A percentile compares a stretch with the other conserved stretches of the same genome.
Conservation (phyloP, 2,888 invertebrate genomes). For the Notodonta dromedarius region DNA sequence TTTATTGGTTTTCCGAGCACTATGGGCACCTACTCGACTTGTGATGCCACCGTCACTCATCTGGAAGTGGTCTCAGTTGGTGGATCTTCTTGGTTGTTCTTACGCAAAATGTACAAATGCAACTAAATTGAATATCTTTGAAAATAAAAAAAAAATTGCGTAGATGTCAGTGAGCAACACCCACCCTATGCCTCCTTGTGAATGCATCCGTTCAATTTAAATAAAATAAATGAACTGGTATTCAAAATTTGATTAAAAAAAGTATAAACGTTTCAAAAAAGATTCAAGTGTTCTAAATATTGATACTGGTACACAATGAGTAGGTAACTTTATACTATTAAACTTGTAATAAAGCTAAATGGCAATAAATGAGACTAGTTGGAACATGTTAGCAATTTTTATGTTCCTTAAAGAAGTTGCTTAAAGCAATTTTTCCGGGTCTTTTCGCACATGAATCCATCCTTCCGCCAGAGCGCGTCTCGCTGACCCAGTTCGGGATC, state of each 20-base stretch:
- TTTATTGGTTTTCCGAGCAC: slow-evolving; percentile 53
- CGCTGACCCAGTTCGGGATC: slow-evolving; percentile 71
- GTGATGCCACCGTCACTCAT: slow-evolving; percentile 56
- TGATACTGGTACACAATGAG: too few relatives aligned
- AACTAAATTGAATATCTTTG: too few relatives aligned
- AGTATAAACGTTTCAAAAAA: too few relatives aligned
- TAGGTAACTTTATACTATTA: too few relatives aligned
- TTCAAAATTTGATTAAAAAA: too few relatives aligned
- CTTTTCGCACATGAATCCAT: slow-evolving; percentile 55
- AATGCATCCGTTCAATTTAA: too few relatives aligned
- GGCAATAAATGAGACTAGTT: neutral
- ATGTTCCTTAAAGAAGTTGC: slow-evolving; percentile 4
- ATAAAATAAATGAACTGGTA: too few relatives aligned
- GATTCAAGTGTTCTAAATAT: too few relatives aligned
- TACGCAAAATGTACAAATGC: neutral
- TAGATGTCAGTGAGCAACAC: too few relatives aligned
- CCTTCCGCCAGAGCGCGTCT: slow-evolving; percentile 58
- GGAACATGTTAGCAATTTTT: neutral
- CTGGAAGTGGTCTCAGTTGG: slow-evolving; percentile 32
- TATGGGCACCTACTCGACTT: slow-evolving; percentile 50
- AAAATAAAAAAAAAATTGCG: too few relatives aligned
- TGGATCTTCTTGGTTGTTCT: neutral
- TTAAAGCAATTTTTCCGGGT: slow-evolving; percentile 16
- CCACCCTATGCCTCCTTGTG: too few relatives aligned
- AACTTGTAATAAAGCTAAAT: too few relatives aligned